Conservation (phyloP, 2,113 vertebrate genomes). For the Sarotherodon lohbergeri region DNA sequence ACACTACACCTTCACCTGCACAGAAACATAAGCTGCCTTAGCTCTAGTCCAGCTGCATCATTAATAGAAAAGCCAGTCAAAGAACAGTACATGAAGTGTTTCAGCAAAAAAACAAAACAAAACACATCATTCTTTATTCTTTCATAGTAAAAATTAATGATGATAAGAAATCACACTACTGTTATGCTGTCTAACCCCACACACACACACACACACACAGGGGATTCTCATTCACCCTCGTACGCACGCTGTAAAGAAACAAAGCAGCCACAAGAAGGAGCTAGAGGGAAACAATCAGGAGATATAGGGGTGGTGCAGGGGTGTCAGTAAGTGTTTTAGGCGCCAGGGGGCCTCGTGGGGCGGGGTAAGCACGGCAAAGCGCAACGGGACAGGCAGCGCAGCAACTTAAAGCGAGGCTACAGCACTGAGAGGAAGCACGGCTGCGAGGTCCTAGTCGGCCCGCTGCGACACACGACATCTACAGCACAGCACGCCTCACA, state of each 20-base stretch:
- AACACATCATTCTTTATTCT: constrained; percentile 6
- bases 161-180: constrained; percentile 34
- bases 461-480: constrained; percentile 1
- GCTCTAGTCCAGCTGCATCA: constrained; percentile 28
- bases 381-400: constrained; percentile 55
- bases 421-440: constrained; percentile 17
- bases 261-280: constrained; percentile 63
- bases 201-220: background rate
- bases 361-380: constrained; percentile 64
- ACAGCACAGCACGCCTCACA: background rate
- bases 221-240: constrained; percentile 33
- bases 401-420: constrained; percentile 48
- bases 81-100: constrained; percentile 44
- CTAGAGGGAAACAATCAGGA: constrained; percentile 51
- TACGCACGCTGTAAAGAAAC: constrained; percentile 25
- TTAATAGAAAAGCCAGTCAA: constrained; percentile 35
- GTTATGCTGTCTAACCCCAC: constrained; percentile 25
- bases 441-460: background rate
- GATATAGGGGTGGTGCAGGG: constrained; percentile 28
- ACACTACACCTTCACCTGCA: constrained; percentile 12
- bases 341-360: constrained; percentile 7
- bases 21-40: constrained; percentile 19
- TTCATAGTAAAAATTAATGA: constrained; percentile 39
- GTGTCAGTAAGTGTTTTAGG: constrained; percentile 46
- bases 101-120: constrained; percentile 32